Base-by-base conservation (phyloP, 2,797 vertebrate species). In the Crocodylus rhombifer region DNA sequence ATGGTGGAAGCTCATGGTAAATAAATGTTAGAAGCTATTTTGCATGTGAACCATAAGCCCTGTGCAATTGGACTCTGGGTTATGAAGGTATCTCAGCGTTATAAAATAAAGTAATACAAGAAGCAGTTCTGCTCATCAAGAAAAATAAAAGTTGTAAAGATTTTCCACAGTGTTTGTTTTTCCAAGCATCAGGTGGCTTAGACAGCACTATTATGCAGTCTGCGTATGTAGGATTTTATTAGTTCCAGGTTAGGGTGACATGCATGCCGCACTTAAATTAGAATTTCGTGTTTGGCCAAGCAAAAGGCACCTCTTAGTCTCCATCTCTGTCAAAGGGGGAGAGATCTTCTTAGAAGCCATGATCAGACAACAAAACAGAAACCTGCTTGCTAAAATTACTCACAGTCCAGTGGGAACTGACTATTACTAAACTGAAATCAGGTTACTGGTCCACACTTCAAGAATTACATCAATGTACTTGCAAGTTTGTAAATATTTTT, bases 181-280 rank as follows among this genome's bases (percentile, higher is more conserved):
- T 80, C 69, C 0, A 0, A 1, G 20, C 0, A 0, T 2, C 5
- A 1, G 0, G 0, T 1, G 0, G 69, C 28, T 36, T 4, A 5
- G 0, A 6, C 0, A 0, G 61, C 42, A 8, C 42, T 42, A 42
- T 9, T 9, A 42, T 42, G 42, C 42, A 55, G 58, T 1, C 17
- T 0, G 1, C 0, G 4, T 57, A 75, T 0, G 0, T 57, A 62
- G 36, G 69, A 73, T 73, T 73, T 73, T 26, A 51, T 86, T 11
- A 1, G 63, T 8, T 61, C 21, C 26, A 51, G 33, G 28, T 2
- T 12, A 25, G 33, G 58, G 76, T 0, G 2, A 85, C 84, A 67
- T 12, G 23, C 1, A 0, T 9, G 0, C 10, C 2, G 0, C 30
- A n/a, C 67, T 69, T 36, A 5, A 0, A 1, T 58, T 57, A 2